A percentile compares a stretch with the other conserved stretches of the same genome.
These are phyloP conservation scores for Oreochromis aureus DNA, from an alignment of 2,113 vertebrate genomes.

Conservation along the genomic window DNA sequence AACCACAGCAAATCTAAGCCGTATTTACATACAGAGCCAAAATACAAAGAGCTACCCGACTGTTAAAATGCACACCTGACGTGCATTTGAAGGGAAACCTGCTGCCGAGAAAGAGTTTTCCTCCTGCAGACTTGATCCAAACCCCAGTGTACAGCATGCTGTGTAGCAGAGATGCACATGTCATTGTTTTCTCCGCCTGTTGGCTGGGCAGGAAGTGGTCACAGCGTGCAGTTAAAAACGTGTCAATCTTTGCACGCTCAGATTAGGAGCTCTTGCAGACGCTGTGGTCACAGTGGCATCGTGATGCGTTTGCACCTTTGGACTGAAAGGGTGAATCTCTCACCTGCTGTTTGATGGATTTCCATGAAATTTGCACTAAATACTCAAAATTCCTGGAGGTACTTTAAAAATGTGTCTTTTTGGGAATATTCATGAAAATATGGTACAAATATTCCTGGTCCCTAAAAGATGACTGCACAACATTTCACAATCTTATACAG, in stretches of 20 bases:
- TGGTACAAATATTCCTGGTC: neutral
- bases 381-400: neutral
- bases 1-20: rapidly evolving
- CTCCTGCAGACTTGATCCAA: neutral
- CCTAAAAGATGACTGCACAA: neutral
- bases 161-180: neutral
- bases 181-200: neutral
- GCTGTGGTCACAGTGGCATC: neutral
- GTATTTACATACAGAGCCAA: neutral
- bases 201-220: neutral
- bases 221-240: neutral
- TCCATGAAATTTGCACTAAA: neutral
- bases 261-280: neutral
- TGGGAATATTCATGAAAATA: neutral
- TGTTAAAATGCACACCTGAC: neutral
- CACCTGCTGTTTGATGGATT: neutral
- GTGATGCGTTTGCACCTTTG: rapidly evolving
- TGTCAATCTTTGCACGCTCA: neutral
- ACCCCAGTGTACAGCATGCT: neutral
- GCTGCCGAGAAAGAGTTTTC: neutral
- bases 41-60: neutral
- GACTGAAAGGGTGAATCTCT: neutral
- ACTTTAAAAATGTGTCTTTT: neutral
- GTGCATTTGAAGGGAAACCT: neutral
- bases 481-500: neutral